These are phyloP conservation scores for Macrocentrus cingulum DNA, from an alignment of 1,140 invertebrate species.

Conservation along the genomic window DNA sequence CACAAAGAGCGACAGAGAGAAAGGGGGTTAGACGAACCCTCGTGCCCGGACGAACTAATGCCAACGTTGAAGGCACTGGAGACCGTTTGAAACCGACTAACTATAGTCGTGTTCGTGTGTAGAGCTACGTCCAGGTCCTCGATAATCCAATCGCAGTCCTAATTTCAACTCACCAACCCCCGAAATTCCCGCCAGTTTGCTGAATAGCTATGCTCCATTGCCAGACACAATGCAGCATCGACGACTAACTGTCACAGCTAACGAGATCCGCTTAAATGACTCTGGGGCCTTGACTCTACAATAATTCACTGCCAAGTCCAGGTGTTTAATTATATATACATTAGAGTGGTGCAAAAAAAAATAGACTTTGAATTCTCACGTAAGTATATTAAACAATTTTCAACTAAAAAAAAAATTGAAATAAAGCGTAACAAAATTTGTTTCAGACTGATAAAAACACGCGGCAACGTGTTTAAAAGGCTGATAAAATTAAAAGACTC, in stretches of 20 bases:
- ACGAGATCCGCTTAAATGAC: constrained; percentile 47
- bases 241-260: constrained; percentile 35
- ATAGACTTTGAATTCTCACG: too few relatives aligned
- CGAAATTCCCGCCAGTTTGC: constrained; percentile 57
- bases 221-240: constrained; percentile 49
- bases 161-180: constrained; percentile 56
- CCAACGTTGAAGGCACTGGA: constrained; percentile 42
- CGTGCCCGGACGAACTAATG: constrained; percentile 5
- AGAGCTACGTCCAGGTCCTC: constrained; percentile 29
- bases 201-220: constrained; percentile 52
- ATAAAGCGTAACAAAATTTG: too few relatives aligned
- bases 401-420: too few relatives aligned
- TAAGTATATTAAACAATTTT: too few relatives aligned
- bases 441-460: too few relatives aligned
- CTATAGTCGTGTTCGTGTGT: constrained; percentile 11
- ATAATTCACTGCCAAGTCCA: too few relatives aligned
- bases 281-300: too few relatives aligned
- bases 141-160: constrained; percentile 60
- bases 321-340: too few relatives aligned
- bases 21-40: not conserved
- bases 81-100: constrained; percentile 28
- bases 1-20: not conserved
- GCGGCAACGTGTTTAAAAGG: too few relatives aligned
- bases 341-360: too few relatives aligned
- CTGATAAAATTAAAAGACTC: too few relatives aligned